These are phyloP conservation scores for Leptothorax acervorum DNA, from an alignment of 2,888 invertebrate genomes.

Conservation along the genomic window DNA sequence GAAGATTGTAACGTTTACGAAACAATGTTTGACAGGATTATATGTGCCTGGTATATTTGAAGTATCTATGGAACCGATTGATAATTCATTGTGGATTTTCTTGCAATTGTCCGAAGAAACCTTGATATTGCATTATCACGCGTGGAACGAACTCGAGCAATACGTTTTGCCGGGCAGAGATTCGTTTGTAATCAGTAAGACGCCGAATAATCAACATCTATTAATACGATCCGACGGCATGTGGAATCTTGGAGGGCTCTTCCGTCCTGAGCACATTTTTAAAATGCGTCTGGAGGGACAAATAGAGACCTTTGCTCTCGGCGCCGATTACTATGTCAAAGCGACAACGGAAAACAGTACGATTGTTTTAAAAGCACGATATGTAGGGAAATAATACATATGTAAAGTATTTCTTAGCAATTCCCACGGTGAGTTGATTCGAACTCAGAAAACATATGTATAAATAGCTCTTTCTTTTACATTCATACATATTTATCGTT, in stretches of 20 bases:
- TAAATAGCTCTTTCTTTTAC: conserved; percentile 5
- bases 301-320: conserved; percentile 65
- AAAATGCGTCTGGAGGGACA: conserved; percentile 60
- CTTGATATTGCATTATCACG: conserved; percentile 75
- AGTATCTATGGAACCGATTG: conserved; percentile 65
- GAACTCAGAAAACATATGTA: not conserved
- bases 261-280: conserved; percentile 71
- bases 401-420: conserved; percentile 1
- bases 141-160: conserved; percentile 68
- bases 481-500: conserved; percentile 14
- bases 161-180: conserved; percentile 70
- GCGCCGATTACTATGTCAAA: conserved; percentile 70
- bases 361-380: conserved; percentile 72
- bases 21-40: conserved; percentile 66
- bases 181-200: conserved; percentile 58
- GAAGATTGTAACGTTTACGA: not conserved
- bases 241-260: conserved; percentile 78
- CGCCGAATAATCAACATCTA: conserved; percentile 74
- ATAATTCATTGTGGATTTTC: conserved; percentile 75
- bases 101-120: conserved; percentile 69
- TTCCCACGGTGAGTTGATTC: not conserved
- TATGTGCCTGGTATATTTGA: conserved; percentile 70
- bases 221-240: conserved; percentile 77
- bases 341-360: conserved; percentile 61
- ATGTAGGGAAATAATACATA: conserved; percentile 67